Percentiles rank a stretch among this genome's conserved stretches.
phyloP scores from a whole-genome alignment of 2,888 invertebrate species.

The Mythimna pallens region DNA sequence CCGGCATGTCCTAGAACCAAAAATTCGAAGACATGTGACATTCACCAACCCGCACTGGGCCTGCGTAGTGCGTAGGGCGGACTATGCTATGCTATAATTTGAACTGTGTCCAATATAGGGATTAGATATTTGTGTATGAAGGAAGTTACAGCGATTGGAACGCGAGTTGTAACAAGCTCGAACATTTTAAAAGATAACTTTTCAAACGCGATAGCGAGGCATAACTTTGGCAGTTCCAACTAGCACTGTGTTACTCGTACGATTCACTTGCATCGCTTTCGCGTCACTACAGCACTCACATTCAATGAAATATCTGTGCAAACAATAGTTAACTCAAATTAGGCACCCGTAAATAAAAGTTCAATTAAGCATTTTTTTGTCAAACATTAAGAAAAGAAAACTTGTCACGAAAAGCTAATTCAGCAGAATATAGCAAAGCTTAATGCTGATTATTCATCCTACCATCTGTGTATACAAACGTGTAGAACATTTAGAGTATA shows the following conservation, averaged over 20 bases:
- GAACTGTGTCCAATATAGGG: no score
- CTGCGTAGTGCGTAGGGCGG: no score
- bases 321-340: not conserved
- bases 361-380: not conserved
- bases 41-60: no score
- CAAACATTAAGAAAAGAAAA: not conserved
- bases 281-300: no score
- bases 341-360: not conserved
- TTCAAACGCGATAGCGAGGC: not conserved
- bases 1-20: no score
- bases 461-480: not conserved
- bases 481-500: not conserved
- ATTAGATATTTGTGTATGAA: not conserved
- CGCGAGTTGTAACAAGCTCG: not conserved
- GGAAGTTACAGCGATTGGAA: not conserved
- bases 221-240: not conserved
- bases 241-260: not conserved
- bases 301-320: not conserved
- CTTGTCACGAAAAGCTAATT: not conserved
- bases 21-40: no score
- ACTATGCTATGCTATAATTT: no score
- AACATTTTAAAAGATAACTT: not conserved
- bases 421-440: not conserved
- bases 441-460: not conserved
- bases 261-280: not conserved